Percentiles rank a stretch among this genome's conserved stretches.
Evolutionary conservation across 2,113 vertebrate species (phyloP).

Genomic region (Bolborhynchus lineola): DNA sequence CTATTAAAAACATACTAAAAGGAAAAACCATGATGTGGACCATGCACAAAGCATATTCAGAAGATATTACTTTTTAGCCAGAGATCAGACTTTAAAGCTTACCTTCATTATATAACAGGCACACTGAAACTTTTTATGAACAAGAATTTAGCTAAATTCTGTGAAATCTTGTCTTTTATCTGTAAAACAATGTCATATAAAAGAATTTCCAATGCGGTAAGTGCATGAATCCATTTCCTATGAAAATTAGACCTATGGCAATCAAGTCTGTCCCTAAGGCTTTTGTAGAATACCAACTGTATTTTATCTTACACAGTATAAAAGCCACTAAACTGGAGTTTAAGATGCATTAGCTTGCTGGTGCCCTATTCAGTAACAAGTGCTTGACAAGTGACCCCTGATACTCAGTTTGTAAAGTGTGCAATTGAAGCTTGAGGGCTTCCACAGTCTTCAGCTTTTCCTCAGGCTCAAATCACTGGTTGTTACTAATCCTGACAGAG

Average conservation of each 20-base stretch:
- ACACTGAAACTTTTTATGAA: not conserved
- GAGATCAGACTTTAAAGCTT: not conserved
- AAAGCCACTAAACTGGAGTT: slow-evolving; percentile 1
- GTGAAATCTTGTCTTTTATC: not conserved
- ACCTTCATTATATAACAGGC: not conserved
- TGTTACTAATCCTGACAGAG: slow-evolving; percentile 86
- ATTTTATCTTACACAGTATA: not conserved
- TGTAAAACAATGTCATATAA: slow-evolving; percentile 25
- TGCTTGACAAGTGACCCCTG: slow-evolving; percentile 50
- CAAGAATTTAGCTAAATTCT: not conserved
- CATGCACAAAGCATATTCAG: not conserved
- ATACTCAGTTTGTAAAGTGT: slow-evolving; percentile 5
- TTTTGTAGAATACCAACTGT: not conserved
- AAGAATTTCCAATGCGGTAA: slow-evolving; percentile 10
- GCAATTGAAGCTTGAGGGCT: slow-evolving; percentile 6
- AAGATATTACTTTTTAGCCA: not conserved
- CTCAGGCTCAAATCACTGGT: slow-evolving; percentile 87
- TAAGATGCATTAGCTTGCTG: slow-evolving; percentile 24
- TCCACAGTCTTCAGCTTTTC: slow-evolving; percentile 80
- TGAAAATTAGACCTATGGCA: slow-evolving; percentile 14
- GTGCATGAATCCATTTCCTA: slow-evolving; percentile 8
- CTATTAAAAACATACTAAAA: not conserved
- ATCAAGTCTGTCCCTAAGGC: slow-evolving; percentile 6
- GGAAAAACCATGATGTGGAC: not conserved
- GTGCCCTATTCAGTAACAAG: slow-evolving; percentile 52